Evolutionary conservation across 1,140 invertebrate genomes (phyloP), one percentile per base, ranked within the genome.

Genomic region (Bombus pyrosoma): DNA sequence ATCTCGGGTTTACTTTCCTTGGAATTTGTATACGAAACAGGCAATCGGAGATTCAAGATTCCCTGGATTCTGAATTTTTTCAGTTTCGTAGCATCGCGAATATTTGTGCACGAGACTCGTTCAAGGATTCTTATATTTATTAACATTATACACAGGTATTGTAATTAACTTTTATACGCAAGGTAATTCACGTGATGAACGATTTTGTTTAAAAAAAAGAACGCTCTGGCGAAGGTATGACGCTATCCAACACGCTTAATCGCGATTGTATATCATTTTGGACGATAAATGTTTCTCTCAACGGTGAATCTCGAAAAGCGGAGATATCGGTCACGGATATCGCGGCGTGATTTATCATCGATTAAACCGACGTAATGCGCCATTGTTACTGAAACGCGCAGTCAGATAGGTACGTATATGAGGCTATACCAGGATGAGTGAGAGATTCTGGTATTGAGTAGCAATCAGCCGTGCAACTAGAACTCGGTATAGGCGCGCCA

Each of bases 291-390:
- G 89, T 89, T 86, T 86, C 81, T 86, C 66, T 32, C 66, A 43
- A 39, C 85, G 81, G 76, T 81, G 80, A 41, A 81, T 81, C 47
- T 77, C 88, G 75, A 89, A 89, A 83, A 82, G 81, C 77, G 74
- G 64, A 34, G 34, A 47, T 89, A 83, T 87, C 86, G 82, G 86
- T 90, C 85, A 85, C 76, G 79, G 80, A 80, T 90, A 90, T 90
- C 88, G 82, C 39, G 39, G 64, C 39, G 68, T 90, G 92, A 93
- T 94, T 92, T 92, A 94, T 93, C 91, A 91, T 92, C 90, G 93
- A 94, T 93, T 94, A 93, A 93, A 92, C 90, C 91, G 89, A 91
- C 91, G 89, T 94, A 93, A 93, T 93, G 90, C 89, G 66, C 77
- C 88, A 93, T 93, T 93, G 91, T 93, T 90, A 86, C 78, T 86